phyloP scores from a whole-genome alignment of 37 sponge, comb jelly and placozoan genomes.

The Halichondria panicea region DNA sequence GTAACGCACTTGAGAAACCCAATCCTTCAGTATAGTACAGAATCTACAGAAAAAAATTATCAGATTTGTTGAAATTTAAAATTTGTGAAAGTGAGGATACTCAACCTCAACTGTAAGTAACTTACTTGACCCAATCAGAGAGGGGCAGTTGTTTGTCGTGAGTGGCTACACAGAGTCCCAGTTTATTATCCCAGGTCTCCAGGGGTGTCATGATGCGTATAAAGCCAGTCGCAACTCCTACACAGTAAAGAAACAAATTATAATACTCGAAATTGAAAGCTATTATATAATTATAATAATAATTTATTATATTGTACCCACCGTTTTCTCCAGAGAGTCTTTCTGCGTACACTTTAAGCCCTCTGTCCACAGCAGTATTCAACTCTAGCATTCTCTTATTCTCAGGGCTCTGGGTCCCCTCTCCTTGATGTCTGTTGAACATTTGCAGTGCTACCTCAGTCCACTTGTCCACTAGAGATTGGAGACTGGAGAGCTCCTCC shows the following conservation, averaged over 20 bases:
- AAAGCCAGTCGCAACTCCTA: constrained; percentile 71
- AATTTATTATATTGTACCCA: constrained; percentile 7
- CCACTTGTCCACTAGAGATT: constrained; percentile 64
- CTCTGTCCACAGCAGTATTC: constrained; percentile 20
- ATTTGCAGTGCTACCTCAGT: constrained; percentile 68
- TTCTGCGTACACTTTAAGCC: constrained; percentile 10
- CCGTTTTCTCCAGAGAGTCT: constrained; percentile 89
- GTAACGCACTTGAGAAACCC: constrained; percentile 18
- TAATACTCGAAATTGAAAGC: not conserved
- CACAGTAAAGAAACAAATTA: not conserved
- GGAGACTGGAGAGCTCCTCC: constrained; percentile 53
- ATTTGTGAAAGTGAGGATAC: no score
- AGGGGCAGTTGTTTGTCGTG: constrained; percentile 23
- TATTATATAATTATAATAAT: not conserved
- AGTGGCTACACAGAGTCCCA: constrained; percentile 16
- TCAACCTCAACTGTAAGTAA: no score
- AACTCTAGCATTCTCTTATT: constrained; percentile 39
- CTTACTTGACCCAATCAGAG: constrained; percentile 68
- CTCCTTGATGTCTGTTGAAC: constrained; percentile 66
- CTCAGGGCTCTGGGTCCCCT: not conserved
- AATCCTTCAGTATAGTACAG: constrained; percentile 19
- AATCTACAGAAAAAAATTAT: constrained; percentile 6
- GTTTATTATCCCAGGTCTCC: constrained; percentile 79
- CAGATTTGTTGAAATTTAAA: no score
- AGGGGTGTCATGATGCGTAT: constrained; percentile 71